Evolutionary conservation across 2,888 invertebrate species (phyloP), one percentile per base, ranked within the genome.

Genomic region (Gastracanthus pulcherrimus): DNA sequence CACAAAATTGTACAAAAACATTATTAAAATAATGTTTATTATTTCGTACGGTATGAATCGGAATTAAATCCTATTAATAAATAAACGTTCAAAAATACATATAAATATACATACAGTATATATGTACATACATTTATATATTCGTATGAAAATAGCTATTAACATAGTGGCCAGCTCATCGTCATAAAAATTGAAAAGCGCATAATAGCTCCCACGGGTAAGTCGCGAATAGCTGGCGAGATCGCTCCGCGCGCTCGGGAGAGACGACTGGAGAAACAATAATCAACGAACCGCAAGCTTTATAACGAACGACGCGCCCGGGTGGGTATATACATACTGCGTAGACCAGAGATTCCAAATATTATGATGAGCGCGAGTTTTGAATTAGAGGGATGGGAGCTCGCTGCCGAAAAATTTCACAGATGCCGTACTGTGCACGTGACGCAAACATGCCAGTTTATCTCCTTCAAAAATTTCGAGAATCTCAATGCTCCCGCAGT

Each of bases 341-440:
- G 64, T 45, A 76, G 48, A 76, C 78, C 81, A 66, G 79, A 58
- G 66, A 51, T 85, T 84, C 85, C 83, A 86, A 86, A 86, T 86
- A 86, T 86, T 86, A 86, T 86, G 85, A 85, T 82, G 84, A 83
- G 81, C 80, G 81, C 80, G 74, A 77, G 80, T 80, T 80, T 82
- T 80, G 82, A 74, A 74, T 74, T 70, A 76, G 45, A 72, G 45
- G 69, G 60, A 19, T 34, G 6, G 48, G 77, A 23, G 26, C 13
- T 62, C 29, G 29, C n/a, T 6, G 41, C n/a, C 26, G 58, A 82
- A 80, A 80, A 82, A 82, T 76, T 80, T 72, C 51, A 79, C 82
- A 80, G 79, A 79, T 55, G 67, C 66, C 48, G 58, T 60, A 69
- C 77, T 70, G 80, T 76, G 45, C 62, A n/a, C 41, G 60, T 79